Base-by-base conservation (phyloP, 2,888 invertebrate genomes). In the Xestia c-nigrum region DNA sequence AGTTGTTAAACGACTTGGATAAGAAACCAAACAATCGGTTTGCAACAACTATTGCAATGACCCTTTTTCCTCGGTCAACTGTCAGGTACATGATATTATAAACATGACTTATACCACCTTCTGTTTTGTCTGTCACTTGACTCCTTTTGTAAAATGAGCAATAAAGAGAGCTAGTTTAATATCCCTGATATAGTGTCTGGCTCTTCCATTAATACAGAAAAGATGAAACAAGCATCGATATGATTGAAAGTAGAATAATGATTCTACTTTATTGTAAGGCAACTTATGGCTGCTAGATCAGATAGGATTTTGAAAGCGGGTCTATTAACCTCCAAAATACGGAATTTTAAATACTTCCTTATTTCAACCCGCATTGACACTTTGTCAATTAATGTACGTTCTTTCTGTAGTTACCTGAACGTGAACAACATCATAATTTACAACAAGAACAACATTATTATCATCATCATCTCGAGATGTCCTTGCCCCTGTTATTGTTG, bases 21-120 rank as follows among this genome's bases (percentile, higher is more conserved):
- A 46, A 46, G 74, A 31, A 74, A 46, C 19, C 9, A 74, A 52
- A 46, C 63, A 74, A 63, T 63, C 14, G 52, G n/a, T 52, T 43
- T 40, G 40, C 40, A 40, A 40, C 40, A 3, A 46, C 38, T 74
- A 24, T 38, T 16, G 5, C 46, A 52, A 74, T 74, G 38, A 63
- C 74, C 63, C 43, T 55, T 46, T 38, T 46, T 38, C 9, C 4
- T 50, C 14, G 43, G 61, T 46, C 50, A 74, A 57, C 2, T 24
- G 38, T 57, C 31, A 31, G 1, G 31, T 31, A 21, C 10, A 6
- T 68, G 68, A 68, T 50, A 16, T 4, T 43, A 16, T 4, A 43
- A 16, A 31, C 0, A 43, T 24, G 14, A 52, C 19, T 50, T 21
- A 14, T 61, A 46, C 10, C 46, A 63, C 10, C 24, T 50, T 40